Base-by-base conservation (phyloP, 2,888 invertebrate genomes). In the Stratiomys singularior region DNA sequence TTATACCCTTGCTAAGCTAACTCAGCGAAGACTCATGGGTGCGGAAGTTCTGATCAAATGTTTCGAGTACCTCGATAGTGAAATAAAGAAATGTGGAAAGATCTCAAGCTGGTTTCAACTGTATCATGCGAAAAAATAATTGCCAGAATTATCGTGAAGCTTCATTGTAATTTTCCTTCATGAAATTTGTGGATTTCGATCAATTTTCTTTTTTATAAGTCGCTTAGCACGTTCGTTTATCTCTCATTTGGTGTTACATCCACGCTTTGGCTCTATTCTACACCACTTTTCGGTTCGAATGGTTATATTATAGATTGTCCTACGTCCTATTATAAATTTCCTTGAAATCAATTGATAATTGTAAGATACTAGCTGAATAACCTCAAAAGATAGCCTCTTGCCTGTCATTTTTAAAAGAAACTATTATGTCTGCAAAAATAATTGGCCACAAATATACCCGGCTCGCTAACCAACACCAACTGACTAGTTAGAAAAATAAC, bases 111-210 rank as follows among this genome's bases (percentile, higher is more conserved):
- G n/a, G n/a, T n/a, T n/a, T n/a, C n/a, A 69, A 79, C 66, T 46
- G 79, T 80, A 80, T 78, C 77, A 71, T 81, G 77, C 76, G 44
- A 76, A 81, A 79, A 78, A 78, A 56, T 63, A 66, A 30, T 77
- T 64, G 66, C 30, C 71, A 74, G 52, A 79, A 28, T 80, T 77
- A 64, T 80, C 77, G 52, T 78, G 67, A n/a, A 81, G 74, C 47
- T 81, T 78, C 37, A 44, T 72, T 2, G 78, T 79, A 64, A 80
- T 78, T 28, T 21, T 78, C 60, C 79, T 80, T n/a, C 60, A 78
- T 28, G 77, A 81, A 78, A 79, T 72, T 25, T 74, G 72, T n/a
- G 78, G 78, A 47, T 80, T 79, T 79, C 66, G 60, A 64, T n/a
- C 23, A 13, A 80, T 25, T 78, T 76, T 80, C 37, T 79, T 77